Base-by-base conservation (phyloP, 2,797 vertebrate species). In the Characodon lateralis region DNA sequence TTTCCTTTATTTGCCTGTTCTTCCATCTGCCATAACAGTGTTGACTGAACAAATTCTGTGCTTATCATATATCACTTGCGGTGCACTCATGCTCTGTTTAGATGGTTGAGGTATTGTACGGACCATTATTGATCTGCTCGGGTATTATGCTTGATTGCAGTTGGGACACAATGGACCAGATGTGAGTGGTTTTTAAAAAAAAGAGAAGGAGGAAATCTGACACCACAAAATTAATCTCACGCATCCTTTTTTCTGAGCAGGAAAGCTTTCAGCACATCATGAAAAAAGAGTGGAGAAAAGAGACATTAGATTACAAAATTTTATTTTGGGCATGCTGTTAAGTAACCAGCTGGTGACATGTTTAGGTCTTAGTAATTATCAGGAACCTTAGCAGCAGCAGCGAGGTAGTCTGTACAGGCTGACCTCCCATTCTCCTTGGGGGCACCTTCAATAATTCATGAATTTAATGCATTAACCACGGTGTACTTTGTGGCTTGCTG, bases 371-470 rank as follows among this genome's bases (percentile, higher is more conserved):
- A 24, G 72, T 77, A 31, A 79, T 85, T 73, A 80, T 70, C 72
- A 63, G 76, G 61, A 85, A 68, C 56, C 66, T 73, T 74, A 58
- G 18, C 24, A 16, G 81, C 41, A 50, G 70, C 61, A 76, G 39
- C 6, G 63, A 84, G 80, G 59, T 76, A 71, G 80, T 75, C 69
- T 87, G 74, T 87, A 59, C 72, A 73, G 72, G 43, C 83, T 83
- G 77, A 82, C 87, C 84, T 78, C 84, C 81, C 71, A 24, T 76
- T 85, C 71, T 84, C 82, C 88, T 90, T 75, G 80, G 85, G 85
- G 91, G 80, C 80, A 86, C 80, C 71, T 90, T 94, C 79, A 94
- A 92, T 93, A 92, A 94, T 94, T 93, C 92, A 93, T 85, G 78
- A 91, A 80, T 71, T 81, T 84, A 85, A 92, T 71, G 81, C 89